Evolutionary conservation across 1,140 invertebrate species (phyloP), one percentile per base, ranked within the genome.

Genomic region (Ceratosolen solmsi): DNA sequence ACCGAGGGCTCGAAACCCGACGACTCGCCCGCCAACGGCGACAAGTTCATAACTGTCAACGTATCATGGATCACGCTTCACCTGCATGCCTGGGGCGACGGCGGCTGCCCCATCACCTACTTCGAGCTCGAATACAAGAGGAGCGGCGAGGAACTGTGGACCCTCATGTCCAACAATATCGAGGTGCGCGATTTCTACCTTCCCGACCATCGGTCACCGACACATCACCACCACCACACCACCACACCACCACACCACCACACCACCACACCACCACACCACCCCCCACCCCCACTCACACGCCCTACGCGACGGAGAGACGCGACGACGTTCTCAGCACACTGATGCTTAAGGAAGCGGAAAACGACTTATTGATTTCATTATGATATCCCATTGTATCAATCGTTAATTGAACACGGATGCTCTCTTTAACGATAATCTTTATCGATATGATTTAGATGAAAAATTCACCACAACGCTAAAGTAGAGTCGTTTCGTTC

Each of bases 61-160:
- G 95, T 96, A 0, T 97, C 97, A 0, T 96, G 95, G 76, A 96
- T 97, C n/a, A 96, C 96, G 0, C 93, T 98, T 46, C 96, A 96
- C 93, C 89, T 98, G 51, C 96, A 96, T 85, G 94, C 95, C 0
- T 98, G 97, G 97, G 95, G 95, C 41, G 96, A 97, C 86, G 96
- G 96, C 4, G 96, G 96, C 1, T 98, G 97, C 87, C 96, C 96
- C 0, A 97, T 98, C 82, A 93, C 95, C 2, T 96, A 96, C 88
- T 98, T 96, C 88, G 95, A 96, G 72, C 94, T 98, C 8, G 96
- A 97, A 86, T 98, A 97, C 88, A 93, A 93, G 70, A 87, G 92
- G 90, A 89, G 63, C 89, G 92, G 92, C 90, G 92, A 93, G 84
- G 87, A 90, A 46, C 85, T 93, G 49, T 94, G 94, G 92, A 92